phyloP scores from a whole-genome alignment of 2,888 invertebrate genomes.

The Campoplex capitator region DNA sequence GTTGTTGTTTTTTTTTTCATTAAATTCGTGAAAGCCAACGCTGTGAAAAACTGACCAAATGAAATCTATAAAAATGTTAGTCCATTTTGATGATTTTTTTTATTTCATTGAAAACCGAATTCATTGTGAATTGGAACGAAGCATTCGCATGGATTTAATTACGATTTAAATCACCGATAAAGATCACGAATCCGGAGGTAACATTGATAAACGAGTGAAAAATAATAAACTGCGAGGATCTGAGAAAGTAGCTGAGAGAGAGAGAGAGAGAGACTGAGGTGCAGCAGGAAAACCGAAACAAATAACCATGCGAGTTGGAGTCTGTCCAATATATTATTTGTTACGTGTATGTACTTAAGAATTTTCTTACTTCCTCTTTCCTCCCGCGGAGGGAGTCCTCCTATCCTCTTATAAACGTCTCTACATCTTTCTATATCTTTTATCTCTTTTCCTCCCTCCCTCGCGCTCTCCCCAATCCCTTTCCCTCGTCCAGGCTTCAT shows the following conservation, averaged over 20 bases:
- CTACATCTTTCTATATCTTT: conserved; percentile 40
- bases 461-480: conserved; percentile 8
- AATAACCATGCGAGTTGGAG: neutral
- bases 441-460: conserved; percentile 31
- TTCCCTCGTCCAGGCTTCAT: neutral
- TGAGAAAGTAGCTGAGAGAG: neutral
- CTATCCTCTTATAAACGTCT: conserved; percentile 35
- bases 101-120: neutral
- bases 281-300: neutral
- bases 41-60: too few species aligned
- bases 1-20: too few species aligned
- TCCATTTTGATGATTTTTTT: neutral
- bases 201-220: neutral
- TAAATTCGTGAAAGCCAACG: too few species aligned
- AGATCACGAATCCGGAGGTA: neutral
- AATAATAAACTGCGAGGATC: neutral
- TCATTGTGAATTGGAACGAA: neutral
- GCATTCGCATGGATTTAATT: conserved; percentile 11
- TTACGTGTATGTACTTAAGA: conserved; percentile 42
- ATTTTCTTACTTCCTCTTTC: conserved; percentile 20
- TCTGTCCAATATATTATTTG: conserved; percentile 16
- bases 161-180: conserved; percentile 8
- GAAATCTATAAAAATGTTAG: too few species aligned
- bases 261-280: neutral
- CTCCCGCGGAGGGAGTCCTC: neutral